Percentiles rank a stretch among this genome's conserved stretches.
Conservation (phyloP, 2,113 vertebrate species). For the Eretmodus cyanostictus region DNA sequence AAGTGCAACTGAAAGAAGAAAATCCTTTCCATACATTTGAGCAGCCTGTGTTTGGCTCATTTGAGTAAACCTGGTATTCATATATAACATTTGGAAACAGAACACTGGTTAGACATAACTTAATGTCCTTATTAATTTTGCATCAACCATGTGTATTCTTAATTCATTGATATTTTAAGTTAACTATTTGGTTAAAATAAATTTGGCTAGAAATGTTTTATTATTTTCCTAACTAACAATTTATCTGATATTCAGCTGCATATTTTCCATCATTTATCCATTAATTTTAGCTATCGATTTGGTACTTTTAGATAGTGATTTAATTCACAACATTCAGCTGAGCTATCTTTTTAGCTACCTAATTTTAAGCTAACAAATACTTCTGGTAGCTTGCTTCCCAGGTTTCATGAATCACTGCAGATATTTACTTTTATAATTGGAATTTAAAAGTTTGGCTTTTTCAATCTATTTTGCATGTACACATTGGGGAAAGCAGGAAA, state of each 20-base stretch:
- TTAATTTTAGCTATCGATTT: neutral
- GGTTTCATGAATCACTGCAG: neutral
- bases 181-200: neutral
- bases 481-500: neutral
- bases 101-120: neutral
- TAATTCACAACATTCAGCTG: neutral
- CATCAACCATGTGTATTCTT: neutral
- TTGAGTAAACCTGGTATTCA: neutral
- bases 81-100: neutral
- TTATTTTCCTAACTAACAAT: neutral
- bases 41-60: neutral
- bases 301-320: neutral
- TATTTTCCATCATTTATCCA: neutral
- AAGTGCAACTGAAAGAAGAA: neutral
- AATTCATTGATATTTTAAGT: neutral
- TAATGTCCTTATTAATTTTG: neutral
- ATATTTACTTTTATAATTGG: neutral
- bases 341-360: neutral
- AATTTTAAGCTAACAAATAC: neutral
- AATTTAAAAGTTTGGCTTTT: neutral
- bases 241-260: neutral
- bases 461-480: neutral
- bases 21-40: neutral
- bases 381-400: neutral
- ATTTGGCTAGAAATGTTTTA: neutral